Conservation (phyloP, 2,113 vertebrate genomes). For the Zapornia atra region DNA sequence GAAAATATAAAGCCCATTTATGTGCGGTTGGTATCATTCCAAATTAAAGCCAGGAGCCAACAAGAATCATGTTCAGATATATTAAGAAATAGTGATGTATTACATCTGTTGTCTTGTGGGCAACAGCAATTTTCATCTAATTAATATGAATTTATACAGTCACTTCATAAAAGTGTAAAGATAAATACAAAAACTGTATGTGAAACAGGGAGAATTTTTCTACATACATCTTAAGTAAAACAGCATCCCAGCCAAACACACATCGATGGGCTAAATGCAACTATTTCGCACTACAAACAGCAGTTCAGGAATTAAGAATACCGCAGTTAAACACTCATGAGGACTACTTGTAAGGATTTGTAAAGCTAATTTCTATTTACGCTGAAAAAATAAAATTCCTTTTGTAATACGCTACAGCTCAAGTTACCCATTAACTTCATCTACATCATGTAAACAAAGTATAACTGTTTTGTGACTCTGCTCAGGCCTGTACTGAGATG, state of each 20-base stretch:
- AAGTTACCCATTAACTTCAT: conserved; percentile 15
- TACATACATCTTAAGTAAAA: not conserved
- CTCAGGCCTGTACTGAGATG: not conserved
- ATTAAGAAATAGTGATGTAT: not conserved
- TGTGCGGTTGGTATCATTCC: not conserved
- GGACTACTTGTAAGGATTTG: not conserved
- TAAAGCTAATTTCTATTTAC: not conserved
- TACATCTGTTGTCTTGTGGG: not conserved
- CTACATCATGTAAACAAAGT: not conserved
- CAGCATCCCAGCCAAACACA: not conserved
- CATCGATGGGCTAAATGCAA: not conserved
- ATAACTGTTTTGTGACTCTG: not conserved
- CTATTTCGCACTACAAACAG: not conserved
- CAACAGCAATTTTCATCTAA: not conserved
- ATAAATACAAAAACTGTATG: not conserved
- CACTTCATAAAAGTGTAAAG: not conserved
- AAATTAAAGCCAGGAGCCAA: not conserved
- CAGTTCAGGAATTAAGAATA: not conserved
- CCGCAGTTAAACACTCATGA: not conserved
- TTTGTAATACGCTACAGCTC: not conserved
- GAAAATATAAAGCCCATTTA: not conserved
- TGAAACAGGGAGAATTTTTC: not conserved
- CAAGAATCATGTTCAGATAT: not conserved
- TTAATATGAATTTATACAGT: not conserved
- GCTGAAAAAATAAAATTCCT: not conserved